Percentiles rank a stretch among this genome's conserved stretches.
These are phyloP conservation scores for Monarcha castaneiventris DNA, from an alignment of 2,113 vertebrate species.

Conservation along the genomic window DNA sequence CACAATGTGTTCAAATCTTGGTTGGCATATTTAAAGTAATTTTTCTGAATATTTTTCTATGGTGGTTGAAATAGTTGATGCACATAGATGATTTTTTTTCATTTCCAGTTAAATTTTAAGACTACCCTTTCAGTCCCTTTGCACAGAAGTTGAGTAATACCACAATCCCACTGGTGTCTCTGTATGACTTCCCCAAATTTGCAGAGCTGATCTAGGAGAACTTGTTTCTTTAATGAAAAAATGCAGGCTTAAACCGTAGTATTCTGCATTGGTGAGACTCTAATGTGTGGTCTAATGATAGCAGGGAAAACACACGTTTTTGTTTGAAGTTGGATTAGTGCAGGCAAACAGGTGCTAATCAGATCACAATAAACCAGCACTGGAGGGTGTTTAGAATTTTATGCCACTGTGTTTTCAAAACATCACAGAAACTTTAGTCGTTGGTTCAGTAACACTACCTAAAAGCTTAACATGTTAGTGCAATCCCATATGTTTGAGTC, in stretches of 20 bases:
- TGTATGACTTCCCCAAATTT: slow-evolving; percentile 6
- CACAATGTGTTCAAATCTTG: not conserved
- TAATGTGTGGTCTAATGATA: slow-evolving; percentile 33
- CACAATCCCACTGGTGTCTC: not conserved
- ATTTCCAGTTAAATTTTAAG: not conserved
- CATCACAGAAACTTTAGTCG: slow-evolving; percentile 23
- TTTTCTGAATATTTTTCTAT: not conserved
- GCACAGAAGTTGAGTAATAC: not conserved
- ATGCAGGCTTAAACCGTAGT: not conserved
- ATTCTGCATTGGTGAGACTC: not conserved
- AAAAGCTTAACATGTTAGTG: not conserved
- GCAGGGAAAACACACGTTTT: not conserved
- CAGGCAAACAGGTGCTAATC: slow-evolving; percentile 58
- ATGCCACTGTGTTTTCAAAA: slow-evolving; percentile 19
- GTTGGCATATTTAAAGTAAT: not conserved
- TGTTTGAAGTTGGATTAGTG: slow-evolving; percentile 61
- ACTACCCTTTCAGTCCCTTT: not conserved
- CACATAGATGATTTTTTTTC: not conserved
- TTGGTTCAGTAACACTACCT: slow-evolving; percentile 3
- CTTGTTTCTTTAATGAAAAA: not conserved
- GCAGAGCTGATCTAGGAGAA: not conserved
- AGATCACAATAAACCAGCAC: slow-evolving; percentile 46
- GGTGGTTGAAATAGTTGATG: not conserved
- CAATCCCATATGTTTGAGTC: not conserved
- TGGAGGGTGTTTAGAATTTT: slow-evolving; percentile 6